Base-by-base conservation (phyloP, 1,140 invertebrate species). In the Samia ricini region DNA sequence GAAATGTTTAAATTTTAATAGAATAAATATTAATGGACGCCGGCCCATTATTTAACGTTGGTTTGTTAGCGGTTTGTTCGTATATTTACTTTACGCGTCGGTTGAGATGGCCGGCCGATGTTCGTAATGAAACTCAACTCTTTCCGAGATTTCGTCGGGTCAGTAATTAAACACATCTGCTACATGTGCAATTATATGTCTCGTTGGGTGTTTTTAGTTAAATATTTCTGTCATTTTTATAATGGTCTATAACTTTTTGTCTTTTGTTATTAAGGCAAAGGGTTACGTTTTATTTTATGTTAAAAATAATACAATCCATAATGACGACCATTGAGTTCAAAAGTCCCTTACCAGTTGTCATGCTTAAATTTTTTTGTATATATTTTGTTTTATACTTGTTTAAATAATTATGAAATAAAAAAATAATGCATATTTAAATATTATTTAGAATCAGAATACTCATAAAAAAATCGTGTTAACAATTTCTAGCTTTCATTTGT, bases 131-230 rank as follows among this genome's bases (percentile, higher is more conserved):
- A 81, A 72, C 82, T 76, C 71, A 69, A 80, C 79, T 83, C 75
- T 81, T 83, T 83, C 66, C 64, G 69, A 74, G 79, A 85, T 85
- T 83, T 76, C 78, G 84, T 85, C 70, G 79, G 81, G 74, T 85
- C 76, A 81, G 80, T 82, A 85, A 88, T 89, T 88, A 87, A 85
- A 85, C 76, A 84, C 85, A 88, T 86, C 80, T 84, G 85, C 65
- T 79, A 78, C 81, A 80, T 74, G 72, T 79, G 76, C 73, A 76
- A 81, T 81, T 82, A 68, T 84, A 77, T 77, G 10, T 59, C 72
- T 67, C 65, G 60, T 64, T 69, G 68, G 62, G 62, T 72, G 73
- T 77, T 81, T 77, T 71, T 63, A 73, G 68, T 79, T 61, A 61
- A 69, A 73, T 60, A 69, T 73, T 73, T 74, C 69, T 72, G 61